These are phyloP conservation scores for Bucco capensis DNA, from an alignment of 2,113 vertebrate species.

Conservation along the genomic window DNA sequence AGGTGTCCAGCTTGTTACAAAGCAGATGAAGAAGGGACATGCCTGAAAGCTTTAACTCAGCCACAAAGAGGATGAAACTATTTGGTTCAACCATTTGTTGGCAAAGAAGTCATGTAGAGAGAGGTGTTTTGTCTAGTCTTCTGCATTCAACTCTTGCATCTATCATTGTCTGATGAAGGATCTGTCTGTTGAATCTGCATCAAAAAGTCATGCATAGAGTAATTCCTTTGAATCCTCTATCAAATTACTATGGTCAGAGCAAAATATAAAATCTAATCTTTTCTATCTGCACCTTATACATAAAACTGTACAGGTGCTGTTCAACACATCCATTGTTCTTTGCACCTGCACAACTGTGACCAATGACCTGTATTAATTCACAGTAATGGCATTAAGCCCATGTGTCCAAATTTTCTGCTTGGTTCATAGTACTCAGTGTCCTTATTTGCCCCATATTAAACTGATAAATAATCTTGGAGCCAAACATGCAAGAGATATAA, in stretches of 20 bases:
- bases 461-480: neutral
- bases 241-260: neutral
- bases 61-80: neutral
- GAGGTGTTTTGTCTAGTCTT: neutral
- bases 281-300: neutral
- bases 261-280: neutral
- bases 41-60: neutral
- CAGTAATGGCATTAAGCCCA: neutral
- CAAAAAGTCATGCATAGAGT: neutral
- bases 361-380: neutral
- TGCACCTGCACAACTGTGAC: neutral
- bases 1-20: neutral
- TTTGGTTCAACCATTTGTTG: neutral
- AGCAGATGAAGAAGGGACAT: neutral
- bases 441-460: neutral
- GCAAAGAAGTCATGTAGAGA: neutral
- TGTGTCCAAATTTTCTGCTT: neutral
- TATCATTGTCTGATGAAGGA: neutral
- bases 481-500: neutral
- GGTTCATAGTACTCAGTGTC: neutral
- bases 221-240: neutral
- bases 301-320: neutral
- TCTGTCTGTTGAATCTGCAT: neutral
- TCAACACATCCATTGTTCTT: neutral
- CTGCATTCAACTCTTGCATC: neutral